These are phyloP conservation scores for Forbesichthys agassizii DNA, from an alignment of 2,113 vertebrate genomes.

Conservation along the genomic window DNA sequence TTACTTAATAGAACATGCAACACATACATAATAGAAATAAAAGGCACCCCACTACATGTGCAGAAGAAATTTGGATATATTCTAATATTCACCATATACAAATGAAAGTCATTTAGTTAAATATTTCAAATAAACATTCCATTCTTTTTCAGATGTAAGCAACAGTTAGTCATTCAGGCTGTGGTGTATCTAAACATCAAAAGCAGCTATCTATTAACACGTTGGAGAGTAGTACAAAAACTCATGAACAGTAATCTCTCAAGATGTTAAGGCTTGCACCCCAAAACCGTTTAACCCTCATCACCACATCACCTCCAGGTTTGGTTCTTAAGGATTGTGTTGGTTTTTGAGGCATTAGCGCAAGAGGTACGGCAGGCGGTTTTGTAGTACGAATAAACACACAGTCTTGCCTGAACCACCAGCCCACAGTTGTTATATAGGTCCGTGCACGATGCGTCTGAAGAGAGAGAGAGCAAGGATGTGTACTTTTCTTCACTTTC, in stretches of 20 bases:
- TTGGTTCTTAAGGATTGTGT: constrained; percentile 37
- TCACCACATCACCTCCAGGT: constrained; percentile 49
- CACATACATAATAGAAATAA: constrained; percentile 11
- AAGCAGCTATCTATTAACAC: neutral
- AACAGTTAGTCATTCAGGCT: neutral
- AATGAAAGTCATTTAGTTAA: too few relatives aligned
- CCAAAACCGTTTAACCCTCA: too few relatives aligned
- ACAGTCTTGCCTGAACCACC: constrained; percentile 84
- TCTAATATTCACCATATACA: neutral
- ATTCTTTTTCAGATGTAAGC: constrained; percentile 1
- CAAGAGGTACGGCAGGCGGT: constrained; percentile 81
- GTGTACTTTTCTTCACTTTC: neutral
- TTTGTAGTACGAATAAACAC: constrained; percentile 84
- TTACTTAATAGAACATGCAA: neutral
- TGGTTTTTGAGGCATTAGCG: constrained; percentile 44
- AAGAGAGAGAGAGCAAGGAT: neutral
- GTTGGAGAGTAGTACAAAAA: too few relatives aligned
- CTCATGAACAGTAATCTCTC: too few relatives aligned
- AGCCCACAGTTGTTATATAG: constrained; percentile 78
- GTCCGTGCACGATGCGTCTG: constrained; percentile 80
- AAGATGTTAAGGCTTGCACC: too few relatives aligned
- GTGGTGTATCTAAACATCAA: neutral
- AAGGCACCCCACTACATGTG: too few relatives aligned
- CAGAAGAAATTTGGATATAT: neutral
- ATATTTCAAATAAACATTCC: too few relatives aligned